Evolutionary conservation across 2,888 invertebrate genomes (phyloP).

Genomic region (Prenolepis imparis): DNA sequence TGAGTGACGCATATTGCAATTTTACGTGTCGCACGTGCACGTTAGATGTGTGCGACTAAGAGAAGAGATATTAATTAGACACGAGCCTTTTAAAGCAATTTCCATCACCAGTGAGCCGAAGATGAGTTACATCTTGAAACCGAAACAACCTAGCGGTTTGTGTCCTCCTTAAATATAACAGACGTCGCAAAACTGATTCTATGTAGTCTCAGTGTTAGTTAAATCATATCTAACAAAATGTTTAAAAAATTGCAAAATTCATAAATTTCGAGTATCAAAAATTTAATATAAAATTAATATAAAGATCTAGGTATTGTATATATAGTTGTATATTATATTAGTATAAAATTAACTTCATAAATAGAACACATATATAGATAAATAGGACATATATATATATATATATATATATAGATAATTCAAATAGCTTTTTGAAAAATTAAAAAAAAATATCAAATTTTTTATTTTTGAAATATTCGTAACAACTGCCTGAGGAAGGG

Average conservation of each 20-base stretch:
- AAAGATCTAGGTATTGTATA: not conserved
- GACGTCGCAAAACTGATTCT: not conserved
- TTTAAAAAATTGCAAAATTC: conserved; percentile 10
- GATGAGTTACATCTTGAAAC: not conserved
- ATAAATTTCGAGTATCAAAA: not conserved
- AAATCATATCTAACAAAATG: not conserved
- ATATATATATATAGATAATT: too few species aligned
- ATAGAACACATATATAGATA: not conserved
- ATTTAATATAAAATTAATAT: conserved; percentile 6
- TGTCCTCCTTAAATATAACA: not conserved
- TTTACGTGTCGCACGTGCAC: not conserved
- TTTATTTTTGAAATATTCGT: conserved; percentile 26
- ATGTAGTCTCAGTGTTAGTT: not conserved
- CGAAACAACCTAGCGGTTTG: not conserved
- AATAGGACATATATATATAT: not conserved
- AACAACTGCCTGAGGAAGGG: not conserved
- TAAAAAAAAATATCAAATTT: not conserved
- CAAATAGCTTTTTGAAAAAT: not conserved
- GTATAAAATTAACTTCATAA: not conserved
- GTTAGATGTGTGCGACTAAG: conserved; percentile 23
- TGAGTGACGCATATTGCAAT: conserved; percentile 4
- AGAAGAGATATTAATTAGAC: conserved; percentile 31
- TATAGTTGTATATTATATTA: not conserved
- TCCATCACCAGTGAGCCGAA: not conserved
- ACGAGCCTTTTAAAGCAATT: not conserved